Base-by-base conservation (phyloP, 2,888 invertebrate genomes). In the Diarsia brunnea region DNA sequence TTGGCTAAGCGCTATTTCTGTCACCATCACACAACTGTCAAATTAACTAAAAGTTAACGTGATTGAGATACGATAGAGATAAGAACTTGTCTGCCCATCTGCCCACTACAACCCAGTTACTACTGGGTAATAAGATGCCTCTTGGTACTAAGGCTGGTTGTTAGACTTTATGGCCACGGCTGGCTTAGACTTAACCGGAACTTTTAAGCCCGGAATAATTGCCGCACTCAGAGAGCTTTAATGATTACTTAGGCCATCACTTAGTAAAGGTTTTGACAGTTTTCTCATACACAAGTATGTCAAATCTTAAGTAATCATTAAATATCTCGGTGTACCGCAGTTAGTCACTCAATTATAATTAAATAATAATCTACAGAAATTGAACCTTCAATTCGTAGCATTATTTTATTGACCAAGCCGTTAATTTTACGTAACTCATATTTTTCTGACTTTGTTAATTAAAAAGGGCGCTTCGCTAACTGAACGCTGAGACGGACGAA, bases 401-500 rank as follows among this genome's bases (percentile, higher is more conserved):
- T 7, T 38, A 38, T 38, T 38, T n/a, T 53, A 24, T 7, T 10
- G 12, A 55, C 5, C 24, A 55, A 55, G 24, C 19, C 8, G 14
- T 14, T 14, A 38, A 58, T 16, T 49, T 27, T 21, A 60, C 64
- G 45, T 49, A 49, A 45, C 49, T 69, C 47, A 58, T 63, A 63
- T 66, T 82, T 65, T 55, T 72, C 14, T 10, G 45, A 76, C 11
- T 70, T 69, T 7, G 14, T 38, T 73, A 79, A 82, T 80, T 80
- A 85, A 78, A 84, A 81, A 66, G 27, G 66, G 27, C 55, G 68
- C 53, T 58, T 58, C 66, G 43, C 31, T 61, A 73, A 67, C 61
- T 64, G 73, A 76, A 43, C 24, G 64, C 74, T 53, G 73, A 75
- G 65, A 68, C 49, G 19, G 63, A 47, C 38, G 68, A 77, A 43